Evolutionary conservation across 2,797 vertebrate species (phyloP), one percentile per base, ranked within the genome.

Genomic region (Myotis daubentonii): DNA sequence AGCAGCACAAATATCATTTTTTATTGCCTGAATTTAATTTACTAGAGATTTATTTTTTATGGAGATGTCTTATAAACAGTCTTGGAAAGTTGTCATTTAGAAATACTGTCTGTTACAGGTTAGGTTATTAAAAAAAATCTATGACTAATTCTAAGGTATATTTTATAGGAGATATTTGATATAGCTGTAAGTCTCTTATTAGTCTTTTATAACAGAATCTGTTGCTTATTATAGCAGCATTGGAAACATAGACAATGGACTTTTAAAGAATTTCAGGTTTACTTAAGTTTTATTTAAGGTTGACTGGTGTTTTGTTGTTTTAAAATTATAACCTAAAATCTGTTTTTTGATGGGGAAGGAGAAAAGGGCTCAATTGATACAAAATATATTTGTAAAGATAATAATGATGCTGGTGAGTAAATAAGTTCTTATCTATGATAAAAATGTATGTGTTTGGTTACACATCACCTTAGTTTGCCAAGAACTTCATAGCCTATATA

Each of bases 201-300:
- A 78, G 53, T 86, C 30, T 89, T 1, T 87, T 87, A 33, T 76
- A 84, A 53, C 28, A 55, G 74, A 74, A 84, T 74, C 60, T 93
- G n/a, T 68, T 87, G 33, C 51, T 68, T 80, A 47, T 71, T 76
- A 33, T 49, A 95, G 62, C 49, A 88, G 70, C 70, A 38, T 15
- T 88, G 66, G 62, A 80, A 92, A 87, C 20, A 86, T 36, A 62
- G 44, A 71, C 25, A 75, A 4, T 86, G 51, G 20, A 41, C 33
- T 89, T 94, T 53, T 74, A 70, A 94, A 91, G 76, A 49, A 87
- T 70, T 95, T 91, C 65, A 94, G 38, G 71, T 93, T 88, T 86
- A 49, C 55, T 81, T 70, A 70, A 74, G 20, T 89, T 25, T 82
- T 82, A 57, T 25, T 88, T 82, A 82, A 57, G 47, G 19, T 91